These are phyloP conservation scores for Heptranchias perlo DNA, from an alignment of 2,113 vertebrate genomes.

Conservation along the genomic window DNA sequence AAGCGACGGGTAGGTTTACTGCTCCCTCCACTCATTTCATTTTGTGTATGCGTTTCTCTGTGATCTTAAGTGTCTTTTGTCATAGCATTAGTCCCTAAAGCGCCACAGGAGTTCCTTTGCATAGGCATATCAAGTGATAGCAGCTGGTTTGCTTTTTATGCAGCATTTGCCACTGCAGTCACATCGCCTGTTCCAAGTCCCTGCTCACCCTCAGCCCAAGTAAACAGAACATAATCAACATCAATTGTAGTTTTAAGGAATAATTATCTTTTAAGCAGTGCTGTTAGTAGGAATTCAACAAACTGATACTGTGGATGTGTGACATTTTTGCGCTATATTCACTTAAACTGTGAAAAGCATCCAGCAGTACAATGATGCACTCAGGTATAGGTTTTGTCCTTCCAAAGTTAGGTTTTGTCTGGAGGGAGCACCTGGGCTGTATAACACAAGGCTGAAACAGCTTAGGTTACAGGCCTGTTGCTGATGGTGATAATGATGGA, in stretches of 20 bases:
- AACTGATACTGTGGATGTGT: background rate
- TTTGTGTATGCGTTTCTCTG: background rate
- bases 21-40: background rate
- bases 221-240: background rate
- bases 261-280: background rate
- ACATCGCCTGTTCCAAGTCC: background rate
- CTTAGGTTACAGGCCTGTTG: too few species aligned
- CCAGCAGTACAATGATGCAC: background rate
- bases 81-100: background rate
- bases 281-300: background rate
- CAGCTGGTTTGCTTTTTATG: background rate
- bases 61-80: background rate
- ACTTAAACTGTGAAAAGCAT: background rate
- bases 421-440: background rate
- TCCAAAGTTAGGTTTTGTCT: background rate
- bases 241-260: background rate
- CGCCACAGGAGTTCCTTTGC: background rate
- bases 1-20: constrained; percentile 49
- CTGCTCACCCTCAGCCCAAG: background rate
- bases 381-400: background rate
- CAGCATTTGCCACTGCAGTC: background rate
- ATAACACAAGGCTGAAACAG: too few species aligned
- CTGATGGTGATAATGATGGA: too few species aligned
- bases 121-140: background rate
- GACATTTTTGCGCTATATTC: background rate